Evolutionary conservation across 1,140 invertebrate genomes (phyloP), one percentile per base, ranked within the genome.

Genomic region (Drosophila arawakana): DNA sequence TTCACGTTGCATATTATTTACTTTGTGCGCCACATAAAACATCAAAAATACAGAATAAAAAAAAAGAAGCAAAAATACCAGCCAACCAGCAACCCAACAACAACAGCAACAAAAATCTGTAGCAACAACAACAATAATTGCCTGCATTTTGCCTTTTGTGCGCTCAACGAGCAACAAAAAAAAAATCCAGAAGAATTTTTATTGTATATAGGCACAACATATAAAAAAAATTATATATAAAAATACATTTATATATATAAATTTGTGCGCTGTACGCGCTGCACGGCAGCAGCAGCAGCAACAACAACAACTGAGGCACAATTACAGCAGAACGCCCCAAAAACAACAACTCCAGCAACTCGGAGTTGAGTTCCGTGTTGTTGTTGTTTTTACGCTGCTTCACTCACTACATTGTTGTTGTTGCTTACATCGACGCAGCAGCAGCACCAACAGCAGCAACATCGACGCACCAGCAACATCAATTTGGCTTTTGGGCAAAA

Each of bases 401-500:
- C 35, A 25, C 57, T 47, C 13, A 62, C n/a, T 39, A 15, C 47
- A 49, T 50, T 66, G 57, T 62, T 46, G 30, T 57, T 68, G 57
- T 68, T 68, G 57, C 30, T 58, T 50, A 43, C 61, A 66, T 30
- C 62, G 39, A 73, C 63, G 52, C 60, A 66, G 59, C 57, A 62
- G 15, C 66, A 50, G 21, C 57, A 54, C 3, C 49, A 54, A 3
- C 66, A 13, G 11, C 41, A 50, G 44, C 41, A 18, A 21, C 18
- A 2, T 21, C 18, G 18, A 21, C 18, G 11, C 41, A 30, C 2
- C 25, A 30, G 25, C 25, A 30, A 63, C 80, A 84, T 78, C 78
- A 75, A 81, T 90, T 85, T 80, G 77, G 84, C 84, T 88, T 75
- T 88, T 88, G 84, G 84, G 84, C 84, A 89, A 72, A 88, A 71